Conservation (phyloP, 2,113 vertebrate genomes). For the Leuciscus idus region DNA sequence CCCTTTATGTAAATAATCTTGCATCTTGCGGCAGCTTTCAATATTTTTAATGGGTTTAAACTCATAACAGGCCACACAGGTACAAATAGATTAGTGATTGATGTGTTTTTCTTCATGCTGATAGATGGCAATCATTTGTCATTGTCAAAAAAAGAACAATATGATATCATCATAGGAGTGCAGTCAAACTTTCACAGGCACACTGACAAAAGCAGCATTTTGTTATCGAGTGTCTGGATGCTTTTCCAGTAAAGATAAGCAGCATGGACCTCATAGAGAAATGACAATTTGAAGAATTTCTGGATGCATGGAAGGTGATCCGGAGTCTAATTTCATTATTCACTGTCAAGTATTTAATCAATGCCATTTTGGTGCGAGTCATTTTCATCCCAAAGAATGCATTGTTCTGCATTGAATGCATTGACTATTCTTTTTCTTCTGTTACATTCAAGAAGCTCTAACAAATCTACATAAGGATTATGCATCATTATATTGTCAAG, state of each 20-base stretch:
- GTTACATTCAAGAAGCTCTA: background rate
- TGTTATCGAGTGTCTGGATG: background rate
- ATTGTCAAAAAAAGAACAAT: slow-evolving; percentile 83
- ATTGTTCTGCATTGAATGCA: background rate
- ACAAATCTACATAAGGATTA: too few species aligned
- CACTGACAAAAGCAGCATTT: slow-evolving; percentile 86
- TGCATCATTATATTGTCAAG: too few species aligned
- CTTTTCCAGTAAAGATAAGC: slow-evolving; percentile 20
- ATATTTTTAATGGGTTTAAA: slow-evolving; percentile 73
- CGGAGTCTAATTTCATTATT: slow-evolving; percentile 12
- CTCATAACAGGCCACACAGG: slow-evolving; percentile 63
- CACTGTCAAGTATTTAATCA: background rate
- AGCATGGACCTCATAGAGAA: background rate
- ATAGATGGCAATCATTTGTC: slow-evolving; percentile 93
- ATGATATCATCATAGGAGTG: slow-evolving; percentile 85
- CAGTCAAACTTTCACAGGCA: slow-evolving; percentile 88
- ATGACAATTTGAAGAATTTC: background rate
- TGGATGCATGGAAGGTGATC: background rate
- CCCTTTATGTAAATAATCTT: slow-evolving; percentile 85
- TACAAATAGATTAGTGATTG: slow-evolving; percentile 45
- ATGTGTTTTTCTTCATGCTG: slow-evolving; percentile 85
- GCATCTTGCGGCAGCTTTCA: slow-evolving; percentile 81
- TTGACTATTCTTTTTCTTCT: too few species aligned
- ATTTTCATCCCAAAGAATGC: background rate
- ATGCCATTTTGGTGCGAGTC: background rate